These are phyloP conservation scores for Charaxes varanes DNA, from an alignment of 1,140 invertebrate species.

Conservation along the genomic window DNA sequence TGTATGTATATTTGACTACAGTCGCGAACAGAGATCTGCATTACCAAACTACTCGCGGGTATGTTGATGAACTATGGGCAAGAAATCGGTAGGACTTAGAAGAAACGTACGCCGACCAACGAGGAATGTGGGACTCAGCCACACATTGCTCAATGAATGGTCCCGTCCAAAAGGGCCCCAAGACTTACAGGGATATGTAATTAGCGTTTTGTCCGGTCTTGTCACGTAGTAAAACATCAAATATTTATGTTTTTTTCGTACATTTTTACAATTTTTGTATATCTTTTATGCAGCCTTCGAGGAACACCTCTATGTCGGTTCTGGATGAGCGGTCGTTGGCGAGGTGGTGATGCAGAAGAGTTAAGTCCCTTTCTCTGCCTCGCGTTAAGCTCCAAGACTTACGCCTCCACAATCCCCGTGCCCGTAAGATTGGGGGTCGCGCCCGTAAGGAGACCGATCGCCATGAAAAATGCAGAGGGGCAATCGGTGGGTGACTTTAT, in stretches of 20 bases:
- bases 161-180: too few species aligned
- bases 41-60: too few species aligned
- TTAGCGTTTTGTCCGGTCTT: too few species aligned
- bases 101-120: too few species aligned
- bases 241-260: neutral
- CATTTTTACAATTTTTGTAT: constrained; percentile 4
- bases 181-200: too few species aligned
- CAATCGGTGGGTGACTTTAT: constrained; percentile 28
- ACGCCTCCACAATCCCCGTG: constrained; percentile 14
- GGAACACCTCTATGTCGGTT: constrained; percentile 35
- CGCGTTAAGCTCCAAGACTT: constrained; percentile 15
- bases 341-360: constrained; percentile 28
- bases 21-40: too few species aligned
- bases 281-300: constrained; percentile 26
- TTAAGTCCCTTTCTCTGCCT: constrained; percentile 32
- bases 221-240: too few species aligned
- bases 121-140: too few species aligned
- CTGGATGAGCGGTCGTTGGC: constrained; percentile 43
- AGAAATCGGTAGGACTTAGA: too few species aligned
- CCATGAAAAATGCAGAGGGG: constrained; percentile 18
- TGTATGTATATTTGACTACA: too few species aligned
- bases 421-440: constrained; percentile 29
- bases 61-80: too few species aligned
- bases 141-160: too few species aligned
- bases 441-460: constrained; percentile 30